phyloP scores from a whole-genome alignment of 2,797 vertebrate genomes.

The Mycteria americana region DNA sequence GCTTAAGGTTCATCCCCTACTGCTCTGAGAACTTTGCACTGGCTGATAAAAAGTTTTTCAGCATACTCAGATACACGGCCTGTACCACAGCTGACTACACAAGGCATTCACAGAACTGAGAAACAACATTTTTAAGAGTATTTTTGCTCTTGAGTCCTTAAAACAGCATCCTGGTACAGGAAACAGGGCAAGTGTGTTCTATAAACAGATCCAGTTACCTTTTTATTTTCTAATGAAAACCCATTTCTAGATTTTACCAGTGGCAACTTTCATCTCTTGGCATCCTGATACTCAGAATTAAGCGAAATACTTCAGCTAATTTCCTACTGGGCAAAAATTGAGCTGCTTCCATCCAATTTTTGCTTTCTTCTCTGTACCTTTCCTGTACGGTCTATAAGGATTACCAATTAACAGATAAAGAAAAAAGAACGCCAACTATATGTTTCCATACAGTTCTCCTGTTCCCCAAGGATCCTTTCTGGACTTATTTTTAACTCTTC shows the following conservation, averaged over 20 bases:
- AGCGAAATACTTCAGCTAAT: background rate
- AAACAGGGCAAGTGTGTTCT: background rate
- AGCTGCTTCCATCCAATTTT: background rate
- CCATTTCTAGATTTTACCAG: background rate
- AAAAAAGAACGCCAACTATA: background rate
- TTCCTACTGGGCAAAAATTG: background rate
- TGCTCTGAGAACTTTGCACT: background rate
- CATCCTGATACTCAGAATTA: constrained; percentile 3
- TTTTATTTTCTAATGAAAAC: constrained; percentile 11
- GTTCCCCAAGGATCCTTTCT: background rate
- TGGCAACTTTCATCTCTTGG: background rate
- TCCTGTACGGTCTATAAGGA: background rate
- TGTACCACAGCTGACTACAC: background rate
- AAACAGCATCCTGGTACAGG: background rate
- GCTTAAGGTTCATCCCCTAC: background rate
- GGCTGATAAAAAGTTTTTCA: background rate
- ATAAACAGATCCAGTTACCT: background rate
- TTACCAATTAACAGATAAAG: background rate
- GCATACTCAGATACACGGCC: rapidly evolving
- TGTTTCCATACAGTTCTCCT: background rate
- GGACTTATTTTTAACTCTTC: background rate
- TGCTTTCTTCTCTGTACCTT: background rate
- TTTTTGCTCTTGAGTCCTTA: background rate
- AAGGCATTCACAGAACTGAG: background rate
- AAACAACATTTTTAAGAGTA: background rate